phyloP scores from a whole-genome alignment of 1,140 invertebrate species.

The Zaprionus africanus region DNA sequence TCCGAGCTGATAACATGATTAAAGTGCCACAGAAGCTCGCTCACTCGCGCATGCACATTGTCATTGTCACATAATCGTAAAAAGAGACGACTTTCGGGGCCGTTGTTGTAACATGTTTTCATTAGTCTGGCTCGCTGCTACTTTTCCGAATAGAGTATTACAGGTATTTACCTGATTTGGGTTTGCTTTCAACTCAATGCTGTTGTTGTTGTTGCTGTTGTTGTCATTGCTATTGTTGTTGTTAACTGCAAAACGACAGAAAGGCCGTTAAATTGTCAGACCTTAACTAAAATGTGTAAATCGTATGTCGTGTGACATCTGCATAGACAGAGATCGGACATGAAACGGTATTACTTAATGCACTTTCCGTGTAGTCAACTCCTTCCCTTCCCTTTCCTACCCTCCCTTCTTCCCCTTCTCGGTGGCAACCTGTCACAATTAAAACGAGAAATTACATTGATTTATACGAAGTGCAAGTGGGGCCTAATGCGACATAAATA shows the following conservation, averaged over 20 bases:
- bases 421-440: constrained; percentile 58
- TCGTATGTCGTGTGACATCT: constrained; percentile 41
- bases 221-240: not conserved
- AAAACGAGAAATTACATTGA: constrained; percentile 66
- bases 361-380: constrained; percentile 54
- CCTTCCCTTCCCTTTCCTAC: not conserved
- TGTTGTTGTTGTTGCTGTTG: constrained; percentile 10
- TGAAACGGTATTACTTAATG: constrained; percentile 57
- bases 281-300: constrained; percentile 61
- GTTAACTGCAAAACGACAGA: constrained; percentile 37
- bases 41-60: not conserved
- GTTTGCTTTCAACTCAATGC: constrained; percentile 37
- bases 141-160: constrained; percentile 8
- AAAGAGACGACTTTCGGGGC: constrained; percentile 32
- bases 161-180: constrained; percentile 19
- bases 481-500: constrained; percentile 58
- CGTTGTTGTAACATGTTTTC: constrained; percentile 42
- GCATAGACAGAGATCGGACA: constrained; percentile 45
- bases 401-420: not conserved
- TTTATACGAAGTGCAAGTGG: constrained; percentile 61
- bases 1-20: constrained; percentile 17
- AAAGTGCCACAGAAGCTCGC: constrained; percentile 26
- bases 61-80: constrained; percentile 34
- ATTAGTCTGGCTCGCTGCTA: not conserved
- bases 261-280: constrained; percentile 36